phyloP scores from a whole-genome alignment of 2,797 vertebrate genomes.

The Scolopax rusticola region DNA sequence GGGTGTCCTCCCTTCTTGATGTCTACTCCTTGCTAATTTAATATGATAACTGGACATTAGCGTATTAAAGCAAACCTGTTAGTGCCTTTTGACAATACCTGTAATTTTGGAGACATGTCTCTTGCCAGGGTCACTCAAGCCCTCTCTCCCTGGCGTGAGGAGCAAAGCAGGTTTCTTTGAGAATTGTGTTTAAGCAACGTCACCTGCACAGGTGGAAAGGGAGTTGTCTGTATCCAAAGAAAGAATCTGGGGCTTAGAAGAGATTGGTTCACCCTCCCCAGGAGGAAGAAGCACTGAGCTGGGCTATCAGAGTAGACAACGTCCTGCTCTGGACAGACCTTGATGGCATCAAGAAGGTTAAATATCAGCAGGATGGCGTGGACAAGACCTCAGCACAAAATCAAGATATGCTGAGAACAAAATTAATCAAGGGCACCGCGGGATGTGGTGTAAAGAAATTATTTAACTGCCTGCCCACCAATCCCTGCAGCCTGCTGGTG shows the following conservation, averaged over 20 bases:
- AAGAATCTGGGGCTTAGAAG: neutral
- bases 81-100: neutral
- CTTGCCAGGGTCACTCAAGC: neutral
- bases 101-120: neutral
- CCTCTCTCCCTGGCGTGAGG: neutral
- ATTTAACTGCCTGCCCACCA: neutral
- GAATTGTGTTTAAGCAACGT: accelerated
- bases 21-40: neutral
- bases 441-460: neutral
- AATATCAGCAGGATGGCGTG: neutral
- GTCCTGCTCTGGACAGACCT: neutral
- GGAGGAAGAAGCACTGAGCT: neutral
- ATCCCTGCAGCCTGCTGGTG: neutral
- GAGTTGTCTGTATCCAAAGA: neutral
- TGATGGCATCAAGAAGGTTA: neutral
- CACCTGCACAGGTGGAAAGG: neutral
- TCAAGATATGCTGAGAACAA: neutral
- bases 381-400: neutral
- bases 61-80: neutral
- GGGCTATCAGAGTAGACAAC: neutral
- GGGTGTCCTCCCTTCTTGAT: neutral
- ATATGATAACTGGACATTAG: neutral
- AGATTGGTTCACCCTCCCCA: neutral
- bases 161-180: neutral
- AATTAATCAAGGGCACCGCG: neutral